A percentile compares a stretch with the other conserved stretches of the same genome.
These are phyloP conservation scores for Motacilla tschutschensis DNA, from an alignment of 2,113 vertebrate species.

Conservation along the genomic window DNA sequence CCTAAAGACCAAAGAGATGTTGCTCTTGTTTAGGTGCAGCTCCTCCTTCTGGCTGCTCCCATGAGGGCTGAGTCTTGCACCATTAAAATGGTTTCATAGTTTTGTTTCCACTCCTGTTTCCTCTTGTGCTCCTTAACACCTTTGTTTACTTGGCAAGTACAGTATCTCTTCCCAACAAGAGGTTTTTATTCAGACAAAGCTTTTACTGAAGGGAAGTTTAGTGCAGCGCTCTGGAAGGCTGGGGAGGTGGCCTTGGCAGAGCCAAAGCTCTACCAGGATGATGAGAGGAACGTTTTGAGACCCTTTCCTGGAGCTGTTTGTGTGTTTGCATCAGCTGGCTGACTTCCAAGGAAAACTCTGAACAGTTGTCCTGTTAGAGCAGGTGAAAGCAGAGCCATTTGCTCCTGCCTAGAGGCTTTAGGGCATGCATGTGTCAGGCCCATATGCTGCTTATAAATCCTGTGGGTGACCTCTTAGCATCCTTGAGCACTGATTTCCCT, in stretches of 20 bases:
- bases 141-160: neutral
- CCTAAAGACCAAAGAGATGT: neutral
- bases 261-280: neutral
- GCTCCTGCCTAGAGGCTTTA: slow-evolving; percentile 62
- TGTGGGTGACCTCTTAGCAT: slow-evolving; percentile 57
- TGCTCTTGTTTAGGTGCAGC: neutral
- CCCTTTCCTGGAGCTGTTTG: slow-evolving; percentile 40
- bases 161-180: neutral
- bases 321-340: slow-evolving; percentile 56
- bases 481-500: slow-evolving; percentile 33
- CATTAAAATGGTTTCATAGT: neutral
- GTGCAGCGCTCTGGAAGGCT: neutral
- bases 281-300: slow-evolving; percentile 14
- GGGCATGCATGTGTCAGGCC: slow-evolving; percentile 54
- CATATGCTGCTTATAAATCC: slow-evolving; percentile 69
- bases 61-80: neutral
- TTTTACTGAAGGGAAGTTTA: neutral
- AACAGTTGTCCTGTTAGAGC: slow-evolving; percentile 69
- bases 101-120: neutral
- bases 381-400: slow-evolving; percentile 66
- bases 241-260: neutral
- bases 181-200: neutral
- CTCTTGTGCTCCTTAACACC: neutral
- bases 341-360: slow-evolving; percentile 61
- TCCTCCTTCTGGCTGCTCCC: neutral